Percentiles rank a stretch among this genome's conserved stretches.
These are phyloP conservation scores for Seriola dumerili DNA, from an alignment of 2,113 vertebrate genomes.

Conservation along the genomic window DNA sequence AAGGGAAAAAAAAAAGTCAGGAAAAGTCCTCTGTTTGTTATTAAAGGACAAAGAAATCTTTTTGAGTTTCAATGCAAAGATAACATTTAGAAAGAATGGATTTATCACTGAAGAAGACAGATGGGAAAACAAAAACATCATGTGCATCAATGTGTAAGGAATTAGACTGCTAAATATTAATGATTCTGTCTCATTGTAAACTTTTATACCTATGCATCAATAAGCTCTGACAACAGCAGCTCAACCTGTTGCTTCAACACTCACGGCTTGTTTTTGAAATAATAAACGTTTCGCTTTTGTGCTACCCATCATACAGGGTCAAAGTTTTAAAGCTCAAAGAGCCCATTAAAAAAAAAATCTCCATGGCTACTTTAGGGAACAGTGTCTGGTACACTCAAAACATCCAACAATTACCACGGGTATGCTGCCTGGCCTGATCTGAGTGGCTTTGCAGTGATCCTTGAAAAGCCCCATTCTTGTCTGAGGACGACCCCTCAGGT, in stretches of 20 bases:
- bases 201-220: too few species aligned
- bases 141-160: too few species aligned
- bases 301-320: not conserved
- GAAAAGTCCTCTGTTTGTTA: not conserved
- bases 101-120: constrained; percentile 6
- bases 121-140: not conserved
- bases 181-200: not conserved
- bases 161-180: not conserved
- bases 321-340: not conserved
- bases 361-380: not conserved
- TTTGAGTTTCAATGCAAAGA: not conserved
- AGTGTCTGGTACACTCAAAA: constrained; percentile 7
- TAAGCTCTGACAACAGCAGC: not conserved
- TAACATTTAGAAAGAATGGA: not conserved
- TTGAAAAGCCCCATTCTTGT: constrained; percentile 31
- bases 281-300: not conserved
- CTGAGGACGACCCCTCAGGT: constrained; percentile 10
- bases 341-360: constrained; percentile 3
- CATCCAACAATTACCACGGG: constrained; percentile 26
- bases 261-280: not conserved
- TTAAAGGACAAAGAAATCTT: not conserved
- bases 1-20: not conserved
- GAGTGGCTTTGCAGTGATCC: constrained; percentile 44
- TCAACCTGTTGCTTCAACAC: not conserved
- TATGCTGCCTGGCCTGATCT: constrained; percentile 24